Base-by-base conservation (phyloP, 2,113 vertebrate genomes). In the Zeus faber region DNA sequence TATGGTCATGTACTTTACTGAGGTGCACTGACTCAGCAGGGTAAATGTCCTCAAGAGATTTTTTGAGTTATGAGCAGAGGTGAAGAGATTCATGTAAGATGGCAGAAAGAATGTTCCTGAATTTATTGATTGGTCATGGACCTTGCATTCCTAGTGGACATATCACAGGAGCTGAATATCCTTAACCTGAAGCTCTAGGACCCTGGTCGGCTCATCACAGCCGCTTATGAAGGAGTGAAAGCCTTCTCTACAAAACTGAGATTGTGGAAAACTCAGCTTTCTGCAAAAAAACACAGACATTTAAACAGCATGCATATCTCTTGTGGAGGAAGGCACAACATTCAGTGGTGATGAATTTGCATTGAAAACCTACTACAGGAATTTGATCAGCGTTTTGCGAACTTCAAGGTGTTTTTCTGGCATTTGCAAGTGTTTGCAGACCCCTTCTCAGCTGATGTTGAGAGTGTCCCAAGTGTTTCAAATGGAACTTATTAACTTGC, bases 1-100 rank as follows among this genome's bases (percentile, higher is more conserved):
- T 53, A 61, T 18, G 21, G 40, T 20, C 16, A 40, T 62, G 17
- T 41, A 62, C 47, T 67, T 61, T 17, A 52, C 37, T 46, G 57
- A 62, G 55, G 25, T 58, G n/a, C n/a, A 49, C 49, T 37, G 58
- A 48, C 49, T 61, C 22, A 67, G 48, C 27, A 62, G 57, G 40
- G 45, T 64, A 21, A 51, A 56, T 20, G 33, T 72, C 9, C 7
- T 67, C 25, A 61, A 56, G 56, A 40, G 37, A 37, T 67, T 58
- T 33, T 67, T 46, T 67, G 53, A 62, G 21, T 40, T 58, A 29
- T 63, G 26, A 72, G 26, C 46, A 41, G 51, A 54, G 29, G 49
- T 66, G 49, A 53, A 70, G 14, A 31, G 20, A 50, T 62, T 72
- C 17, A 51, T 67, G 49, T 26, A 50, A 40, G 29, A 61, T 25